These are phyloP conservation scores for Actenoides lindsayi DNA, from an alignment of 2,113 vertebrate genomes.

Conservation along the genomic window DNA sequence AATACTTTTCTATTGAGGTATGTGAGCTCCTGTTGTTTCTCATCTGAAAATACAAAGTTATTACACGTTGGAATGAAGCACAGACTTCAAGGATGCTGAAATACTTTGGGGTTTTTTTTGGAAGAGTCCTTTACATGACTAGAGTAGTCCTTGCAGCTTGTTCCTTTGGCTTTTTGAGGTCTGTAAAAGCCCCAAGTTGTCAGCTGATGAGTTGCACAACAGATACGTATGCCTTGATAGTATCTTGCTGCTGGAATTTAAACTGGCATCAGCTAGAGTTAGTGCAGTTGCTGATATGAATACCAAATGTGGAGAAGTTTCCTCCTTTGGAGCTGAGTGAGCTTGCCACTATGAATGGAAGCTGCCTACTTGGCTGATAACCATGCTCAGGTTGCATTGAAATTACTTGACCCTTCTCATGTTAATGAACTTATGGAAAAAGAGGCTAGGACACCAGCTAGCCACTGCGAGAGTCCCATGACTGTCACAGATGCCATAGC, in stretches of 20 bases:
- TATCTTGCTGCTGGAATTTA: constrained; percentile 44
- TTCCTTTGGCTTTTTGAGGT: background rate
- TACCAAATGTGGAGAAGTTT: constrained; percentile 32
- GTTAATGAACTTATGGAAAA: background rate
- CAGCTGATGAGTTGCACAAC: background rate
- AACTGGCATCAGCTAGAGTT: constrained; percentile 32
- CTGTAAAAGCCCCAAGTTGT: background rate
- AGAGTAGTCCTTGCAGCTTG: background rate
- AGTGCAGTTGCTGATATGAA: constrained; percentile 38
- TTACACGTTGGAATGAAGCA: background rate
- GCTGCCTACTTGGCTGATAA: constrained; percentile 11
- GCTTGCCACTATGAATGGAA: constrained; percentile 1
- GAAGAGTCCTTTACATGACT: background rate
- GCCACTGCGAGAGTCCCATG: background rate
- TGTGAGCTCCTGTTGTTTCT: constrained; percentile 5
- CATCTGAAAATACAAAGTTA: background rate
- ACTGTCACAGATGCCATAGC: background rate
- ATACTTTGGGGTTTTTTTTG: background rate
- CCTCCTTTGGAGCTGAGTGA: background rate
- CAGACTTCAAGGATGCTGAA: background rate
- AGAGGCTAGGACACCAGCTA: background rate
- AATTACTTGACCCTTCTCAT: constrained; percentile 6
- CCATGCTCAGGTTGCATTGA: background rate
- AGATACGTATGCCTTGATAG: background rate
- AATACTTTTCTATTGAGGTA: constrained; percentile 84